phyloP scores from a whole-genome alignment of 2,113 vertebrate species.

The Megaceryle maxima region DNA sequence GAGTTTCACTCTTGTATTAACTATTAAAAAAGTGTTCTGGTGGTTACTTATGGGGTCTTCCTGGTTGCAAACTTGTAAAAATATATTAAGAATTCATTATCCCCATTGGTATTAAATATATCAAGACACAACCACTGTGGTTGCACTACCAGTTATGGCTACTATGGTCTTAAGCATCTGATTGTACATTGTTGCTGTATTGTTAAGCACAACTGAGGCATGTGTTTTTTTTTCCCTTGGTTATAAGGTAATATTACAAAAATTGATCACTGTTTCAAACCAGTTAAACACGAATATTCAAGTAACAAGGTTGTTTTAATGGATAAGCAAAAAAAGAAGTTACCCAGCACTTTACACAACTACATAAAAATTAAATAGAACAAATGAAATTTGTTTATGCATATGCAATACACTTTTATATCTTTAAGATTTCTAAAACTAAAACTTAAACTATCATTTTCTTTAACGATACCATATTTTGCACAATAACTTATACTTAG shows the following conservation, averaged over 20 bases:
- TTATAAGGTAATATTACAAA: conserved; percentile 49
- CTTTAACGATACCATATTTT: conserved; percentile 76
- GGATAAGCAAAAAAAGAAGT: conserved; percentile 61
- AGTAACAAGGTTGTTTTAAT: conserved; percentile 77
- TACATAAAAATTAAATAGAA: conserved; percentile 84
- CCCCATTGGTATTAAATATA: conserved; percentile 11
- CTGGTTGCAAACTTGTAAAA: conserved; percentile 45
- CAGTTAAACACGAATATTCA: conserved; percentile 77
- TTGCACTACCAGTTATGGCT: conserved; percentile 28
- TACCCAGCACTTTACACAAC: conserved; percentile 75
- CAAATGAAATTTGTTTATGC: conserved; percentile 77
- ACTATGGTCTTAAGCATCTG: conserved; percentile 26
- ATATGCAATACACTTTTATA: conserved; percentile 78
- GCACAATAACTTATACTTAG: conserved; percentile 85
- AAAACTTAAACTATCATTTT: conserved; percentile 80
- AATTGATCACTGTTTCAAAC: conserved; percentile 62
- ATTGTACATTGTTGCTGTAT: conserved; percentile 35
- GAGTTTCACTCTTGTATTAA: conserved; percentile 5
- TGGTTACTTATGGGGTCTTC: conserved; percentile 40
- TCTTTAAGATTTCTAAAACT: conserved; percentile 80
- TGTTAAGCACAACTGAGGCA: conserved; percentile 41
- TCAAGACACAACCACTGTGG: neutral
- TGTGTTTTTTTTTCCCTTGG: conserved; percentile 46
- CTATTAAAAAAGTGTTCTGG: conserved; percentile 48
- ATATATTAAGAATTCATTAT: conserved; percentile 37